These are phyloP conservation scores for Pteruthius melanotis DNA, from an alignment of 2,113 vertebrate genomes.

Conservation along the genomic window DNA sequence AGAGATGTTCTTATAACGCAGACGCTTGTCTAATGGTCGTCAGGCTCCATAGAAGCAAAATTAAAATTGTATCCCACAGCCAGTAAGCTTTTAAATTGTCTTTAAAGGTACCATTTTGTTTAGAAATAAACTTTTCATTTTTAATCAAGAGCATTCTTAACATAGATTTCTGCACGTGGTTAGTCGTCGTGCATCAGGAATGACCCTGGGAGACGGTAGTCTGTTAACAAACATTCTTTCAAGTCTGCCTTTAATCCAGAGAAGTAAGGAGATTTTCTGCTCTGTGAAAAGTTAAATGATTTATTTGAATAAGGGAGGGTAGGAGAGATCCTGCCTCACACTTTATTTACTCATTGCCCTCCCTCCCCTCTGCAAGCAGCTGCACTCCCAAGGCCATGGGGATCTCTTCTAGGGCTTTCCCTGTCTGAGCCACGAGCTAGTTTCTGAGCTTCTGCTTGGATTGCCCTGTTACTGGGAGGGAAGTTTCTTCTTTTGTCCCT, in stretches of 20 bases:
- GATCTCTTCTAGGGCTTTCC: not conserved
- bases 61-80: not conserved
- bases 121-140: not conserved
- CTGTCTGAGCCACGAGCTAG: fast-evolving
- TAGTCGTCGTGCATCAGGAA: not conserved
- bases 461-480: not conserved
- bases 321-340: not conserved
- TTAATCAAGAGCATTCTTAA: not conserved
- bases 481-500: not conserved
- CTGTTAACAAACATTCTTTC: not conserved
- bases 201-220: not conserved
- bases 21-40: not conserved
- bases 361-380: not conserved
- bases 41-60: not conserved
- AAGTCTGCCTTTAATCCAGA: conserved; percentile 17
- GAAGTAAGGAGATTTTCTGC: not conserved
- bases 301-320: not conserved
- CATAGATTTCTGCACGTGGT: not conserved
- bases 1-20: not conserved
- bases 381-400: not conserved
- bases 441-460: not conserved
- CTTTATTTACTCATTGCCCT: not conserved
- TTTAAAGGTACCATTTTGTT: not conserved
- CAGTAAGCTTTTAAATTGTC: not conserved
- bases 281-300: conserved; percentile 31